These are phyloP conservation scores for Leptoclinus maculatus DNA, from an alignment of 2,797 vertebrate species.

Conservation along the genomic window DNA sequence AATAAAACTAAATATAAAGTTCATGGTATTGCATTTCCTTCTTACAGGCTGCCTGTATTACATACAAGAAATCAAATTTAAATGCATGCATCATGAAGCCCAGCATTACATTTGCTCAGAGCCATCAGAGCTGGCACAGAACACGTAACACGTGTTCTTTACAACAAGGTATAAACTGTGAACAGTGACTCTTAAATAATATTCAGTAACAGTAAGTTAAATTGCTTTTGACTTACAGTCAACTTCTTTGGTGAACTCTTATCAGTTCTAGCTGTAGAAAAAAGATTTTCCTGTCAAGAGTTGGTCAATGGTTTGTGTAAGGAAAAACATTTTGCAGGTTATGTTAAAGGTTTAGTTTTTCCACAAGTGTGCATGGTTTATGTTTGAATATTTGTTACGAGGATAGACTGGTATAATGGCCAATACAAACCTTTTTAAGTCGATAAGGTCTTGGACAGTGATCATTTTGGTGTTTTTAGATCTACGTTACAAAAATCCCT, in stretches of 20 bases:
- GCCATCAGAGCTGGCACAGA: slow-evolving; percentile 6
- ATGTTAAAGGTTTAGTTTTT: neutral
- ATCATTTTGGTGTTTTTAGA: neutral
- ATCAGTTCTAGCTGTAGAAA: neutral
- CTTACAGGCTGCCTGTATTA: slow-evolving; percentile 3
- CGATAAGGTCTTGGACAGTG: neutral
- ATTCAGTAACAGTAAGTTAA: slow-evolving; percentile 13
- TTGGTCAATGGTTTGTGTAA: neutral
- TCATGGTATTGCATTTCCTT: slow-evolving; percentile 5
- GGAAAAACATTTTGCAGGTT: slow-evolving; percentile 3
- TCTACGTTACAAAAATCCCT: neutral
- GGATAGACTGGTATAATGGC: neutral
- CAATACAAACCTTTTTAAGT: neutral
- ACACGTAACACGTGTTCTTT: neutral
- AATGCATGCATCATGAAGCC: slow-evolving; percentile 20
- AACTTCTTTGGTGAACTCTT: slow-evolving; percentile 1
- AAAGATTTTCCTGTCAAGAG: neutral
- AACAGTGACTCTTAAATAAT: slow-evolving; percentile 20
- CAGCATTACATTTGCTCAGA: slow-evolving; percentile 1
- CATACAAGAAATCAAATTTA: slow-evolving; percentile 17
- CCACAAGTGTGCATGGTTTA: neutral
- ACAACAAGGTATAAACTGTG: neutral
- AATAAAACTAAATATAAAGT: slow-evolving; percentile 19
- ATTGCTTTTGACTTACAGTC: slow-evolving; percentile 15
- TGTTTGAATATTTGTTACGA: neutral